phyloP scores from a whole-genome alignment of 2,797 vertebrate species.

The Falco concolor region DNA sequence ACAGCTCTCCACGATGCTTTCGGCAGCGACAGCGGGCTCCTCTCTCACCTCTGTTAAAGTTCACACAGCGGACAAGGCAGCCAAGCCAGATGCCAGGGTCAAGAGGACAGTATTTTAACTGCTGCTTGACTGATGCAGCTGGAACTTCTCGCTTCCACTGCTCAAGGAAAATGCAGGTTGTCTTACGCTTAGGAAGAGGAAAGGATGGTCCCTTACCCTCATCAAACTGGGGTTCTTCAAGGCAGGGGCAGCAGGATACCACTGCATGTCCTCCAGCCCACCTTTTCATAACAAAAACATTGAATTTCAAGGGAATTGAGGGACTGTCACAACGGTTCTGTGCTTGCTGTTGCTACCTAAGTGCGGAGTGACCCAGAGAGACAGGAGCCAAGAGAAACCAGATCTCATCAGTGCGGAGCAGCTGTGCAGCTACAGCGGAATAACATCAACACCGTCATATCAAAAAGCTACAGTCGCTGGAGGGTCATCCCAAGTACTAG shows the following conservation, averaged over 20 bases:
- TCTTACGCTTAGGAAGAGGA: not conserved
- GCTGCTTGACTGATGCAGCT: not conserved
- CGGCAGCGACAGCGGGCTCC: not conserved
- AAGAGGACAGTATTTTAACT: not conserved
- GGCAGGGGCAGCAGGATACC: not conserved
- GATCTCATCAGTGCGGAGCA: not conserved
- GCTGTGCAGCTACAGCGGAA: not conserved
- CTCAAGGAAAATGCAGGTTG: not conserved
- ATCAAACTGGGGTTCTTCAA: not conserved
- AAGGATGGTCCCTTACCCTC: not conserved
- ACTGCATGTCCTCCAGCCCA: not conserved
- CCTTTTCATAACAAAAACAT: not conserved
- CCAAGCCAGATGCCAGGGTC: not conserved
- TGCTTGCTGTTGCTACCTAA: not conserved
- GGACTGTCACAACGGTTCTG: not conserved
- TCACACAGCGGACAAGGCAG: not conserved
- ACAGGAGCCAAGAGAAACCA: not conserved
- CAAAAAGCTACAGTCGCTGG: not conserved
- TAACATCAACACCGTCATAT: not conserved
- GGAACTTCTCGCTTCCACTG: not conserved
- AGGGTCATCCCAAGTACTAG: not conserved
- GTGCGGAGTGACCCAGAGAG: not conserved
- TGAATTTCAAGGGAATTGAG: not conserved
- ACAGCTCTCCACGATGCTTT: not conserved
- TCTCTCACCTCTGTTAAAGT: not conserved